Evolutionary conservation across 2,113 vertebrate species (phyloP), one percentile per base, ranked within the genome.

Genomic region (Caranx melampygus): DNA sequence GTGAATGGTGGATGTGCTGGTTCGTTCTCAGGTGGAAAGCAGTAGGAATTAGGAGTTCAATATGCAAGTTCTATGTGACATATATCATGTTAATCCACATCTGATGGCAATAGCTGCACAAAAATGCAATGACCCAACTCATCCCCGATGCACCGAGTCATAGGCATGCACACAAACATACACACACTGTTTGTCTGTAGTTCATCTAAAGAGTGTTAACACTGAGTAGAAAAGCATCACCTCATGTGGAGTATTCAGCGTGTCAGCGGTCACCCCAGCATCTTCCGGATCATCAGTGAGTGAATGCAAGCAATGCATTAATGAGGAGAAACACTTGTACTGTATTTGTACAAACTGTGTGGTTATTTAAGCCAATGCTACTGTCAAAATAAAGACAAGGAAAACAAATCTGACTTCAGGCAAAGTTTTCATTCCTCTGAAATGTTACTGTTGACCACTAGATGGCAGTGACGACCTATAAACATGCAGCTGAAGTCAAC

Each of bases 31-130:
- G 86, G 82, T 81, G 74, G 72, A 60, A 67, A 40, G 51, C 73
- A 55, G 35, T 65, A 33, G 62, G 64, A 45, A 34, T 71, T 65
- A 20, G 44, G 62, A 67, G 33, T 83, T 77, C 51, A 78, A 79
- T 88, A 89, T 90, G 89, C 89, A 91, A 90, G 71, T 78, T 89
- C 35, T 63, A 37, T 57, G 76, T 69, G 54, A 86, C 59, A 61
- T 59, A 20, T 66, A 54, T 83, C 40, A 45, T 54, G 62, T 77
- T 80, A 65, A 44, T 75, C 72, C 76, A 79, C 75, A 61, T 72
- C 72, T 52, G 45, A 81, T 78, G 74, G 89, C 78, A 88, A 85
- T 76, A 88, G 82, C 85, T 87, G 90, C 89, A 92, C 87, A 87
- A 65, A 88, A 88, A 90, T 84, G 51, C 61, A 60, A 63, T 58